Evolutionary conservation across 2,888 invertebrate genomes (phyloP).

Genomic region (Hirtodrosophila alboralis): DNA sequence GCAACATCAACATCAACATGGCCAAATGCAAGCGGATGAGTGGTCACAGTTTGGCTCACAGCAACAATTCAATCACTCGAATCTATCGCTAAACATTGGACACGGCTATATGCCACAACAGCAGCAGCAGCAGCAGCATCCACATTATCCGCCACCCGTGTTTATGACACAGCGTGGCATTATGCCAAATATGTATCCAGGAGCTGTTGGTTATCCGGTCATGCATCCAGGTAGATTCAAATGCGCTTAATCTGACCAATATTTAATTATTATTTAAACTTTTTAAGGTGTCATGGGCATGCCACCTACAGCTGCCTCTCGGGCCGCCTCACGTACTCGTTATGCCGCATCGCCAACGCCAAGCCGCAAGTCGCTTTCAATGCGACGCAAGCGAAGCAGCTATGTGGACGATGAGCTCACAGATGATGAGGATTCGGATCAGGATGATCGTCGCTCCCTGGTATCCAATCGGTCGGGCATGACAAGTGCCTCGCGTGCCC

Average conservation of each 20-base stretch:
- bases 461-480: constrained; percentile 83
- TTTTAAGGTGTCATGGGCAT: constrained; percentile 77
- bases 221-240: constrained; percentile 82
- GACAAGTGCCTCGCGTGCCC: constrained; percentile 65
- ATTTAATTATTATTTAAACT: not conserved
- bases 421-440: constrained; percentile 88
- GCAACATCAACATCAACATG: constrained; percentile 47
- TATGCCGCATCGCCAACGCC: constrained; percentile 89
- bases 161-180: constrained; percentile 82
- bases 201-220: constrained; percentile 83
- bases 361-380: constrained; percentile 88
- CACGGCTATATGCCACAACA: constrained; percentile 83
- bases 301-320: constrained; percentile 82
- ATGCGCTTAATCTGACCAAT: too few relatives aligned
- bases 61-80: constrained; percentile 85
- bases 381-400: constrained; percentile 85
- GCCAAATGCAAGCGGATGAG: constrained; percentile 59
- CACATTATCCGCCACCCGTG: constrained; percentile 84
- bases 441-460: constrained; percentile 84
- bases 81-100: constrained; percentile 86
- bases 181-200: constrained; percentile 82
- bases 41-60: constrained; percentile 81
- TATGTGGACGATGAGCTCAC: constrained; percentile 85
- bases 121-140: constrained; percentile 73
- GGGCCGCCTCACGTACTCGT: constrained; percentile 86